phyloP scores from a whole-genome alignment of 2,113 vertebrate species.

The Hirundichthys speculiger region DNA sequence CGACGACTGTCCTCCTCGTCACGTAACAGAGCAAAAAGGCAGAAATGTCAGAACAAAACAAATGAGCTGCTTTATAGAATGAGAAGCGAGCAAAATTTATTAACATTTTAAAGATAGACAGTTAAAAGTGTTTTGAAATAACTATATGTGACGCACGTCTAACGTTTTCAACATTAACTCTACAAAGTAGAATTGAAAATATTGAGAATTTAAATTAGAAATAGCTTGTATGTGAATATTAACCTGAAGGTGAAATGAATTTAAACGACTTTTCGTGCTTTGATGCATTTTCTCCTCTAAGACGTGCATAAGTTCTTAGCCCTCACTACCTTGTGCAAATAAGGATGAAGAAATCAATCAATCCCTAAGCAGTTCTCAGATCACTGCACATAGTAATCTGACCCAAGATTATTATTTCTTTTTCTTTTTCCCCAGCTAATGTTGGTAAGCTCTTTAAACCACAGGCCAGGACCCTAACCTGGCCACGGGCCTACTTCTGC shows the following conservation, averaged over 20 bases:
- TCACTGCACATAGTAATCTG: constrained; percentile 25
- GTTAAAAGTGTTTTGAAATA: not conserved
- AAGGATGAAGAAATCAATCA: constrained; percentile 22
- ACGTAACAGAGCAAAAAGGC: not conserved
- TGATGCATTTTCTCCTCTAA: constrained; percentile 12
- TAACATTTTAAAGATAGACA: not conserved
- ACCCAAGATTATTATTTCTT: constrained; percentile 11
- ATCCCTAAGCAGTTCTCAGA: constrained; percentile 10
- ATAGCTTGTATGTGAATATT: constrained; percentile 8
- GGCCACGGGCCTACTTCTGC: constrained; percentile 36
- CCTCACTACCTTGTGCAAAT: constrained; percentile 22
- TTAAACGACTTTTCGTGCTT: constrained; percentile 10
- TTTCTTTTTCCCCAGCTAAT: not conserved
- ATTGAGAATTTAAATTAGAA: not conserved
- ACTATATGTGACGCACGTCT: constrained; percentile 12
- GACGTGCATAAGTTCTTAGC: constrained; percentile 24
- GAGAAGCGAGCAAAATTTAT: constrained; percentile 17
- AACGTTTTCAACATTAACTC: constrained; percentile 23
- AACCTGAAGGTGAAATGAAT: constrained; percentile 4
- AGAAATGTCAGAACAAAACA: not conserved
- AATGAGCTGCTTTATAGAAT: constrained; percentile 1
- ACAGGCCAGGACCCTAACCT: constrained; percentile 27
- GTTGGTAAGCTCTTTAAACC: constrained; percentile 35
- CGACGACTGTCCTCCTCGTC: not conserved
- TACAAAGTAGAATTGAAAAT: not conserved